Base-by-base conservation (phyloP, 2,797 vertebrate genomes). In the Balearica regulorum region DNA sequence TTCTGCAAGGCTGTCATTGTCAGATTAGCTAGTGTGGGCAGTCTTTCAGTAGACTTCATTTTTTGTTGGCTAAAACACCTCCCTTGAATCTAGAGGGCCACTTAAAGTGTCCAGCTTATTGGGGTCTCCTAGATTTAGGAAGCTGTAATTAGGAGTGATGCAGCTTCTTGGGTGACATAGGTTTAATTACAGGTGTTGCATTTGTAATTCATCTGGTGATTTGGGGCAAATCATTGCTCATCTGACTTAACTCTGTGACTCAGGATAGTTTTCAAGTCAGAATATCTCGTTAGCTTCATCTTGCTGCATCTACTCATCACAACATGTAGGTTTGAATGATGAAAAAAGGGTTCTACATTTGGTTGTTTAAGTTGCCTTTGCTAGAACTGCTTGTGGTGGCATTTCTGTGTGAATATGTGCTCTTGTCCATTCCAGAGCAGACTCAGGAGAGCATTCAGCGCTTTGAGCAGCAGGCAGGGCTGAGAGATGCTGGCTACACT, bases 381-480 rank as follows among this genome's bases (percentile, higher is more conserved):
- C 46, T 60, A 31, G 51, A 77, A 29, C 16, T 72, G 62, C 83
- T 66, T 71, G 53, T 77, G 77, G 61, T 75, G 73, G 35, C 16
- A 19, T 60, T 86, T 80, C 12, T 89, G 35, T 96, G 84, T 90
- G 83, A 96, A 60, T 81, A 11, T 95, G 66, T 98, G 66, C 66
- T 97, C 94, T 98, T 95, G 55, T 95, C 71, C 12, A 1, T 97
- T 97, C 78, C 95, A 99, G 99, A 98, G 96, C 98, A 99, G 96
- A 98, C 98, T 60, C 99, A 99, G 71, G 99, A 99, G 96, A 99
- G 98, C 97, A 98, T 99, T 72, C 99, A 99, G 69, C 98, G 91
- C 92, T 99, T 99, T 93, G 99, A 99, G 96, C 98, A 99, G 95
- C 99, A 99, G 96, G 99, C 99, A 61, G 99, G 99, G 43, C 98